These are phyloP conservation scores for Cataglyphis altisquamis DNA, from an alignment of 2,888 invertebrate genomes.

Conservation along the genomic window DNA sequence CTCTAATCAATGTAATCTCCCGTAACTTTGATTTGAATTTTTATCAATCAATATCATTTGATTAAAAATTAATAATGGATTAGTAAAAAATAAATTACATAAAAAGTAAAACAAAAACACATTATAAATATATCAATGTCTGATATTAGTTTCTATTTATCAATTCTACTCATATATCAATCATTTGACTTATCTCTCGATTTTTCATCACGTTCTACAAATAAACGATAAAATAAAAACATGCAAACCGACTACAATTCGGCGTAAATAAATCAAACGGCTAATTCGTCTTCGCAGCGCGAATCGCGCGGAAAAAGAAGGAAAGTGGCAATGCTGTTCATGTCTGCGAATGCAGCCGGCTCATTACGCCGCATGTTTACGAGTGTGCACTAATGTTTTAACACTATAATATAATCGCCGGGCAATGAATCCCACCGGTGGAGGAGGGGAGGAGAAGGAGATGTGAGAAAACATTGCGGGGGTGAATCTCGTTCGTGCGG, in stretches of 20 bases:
- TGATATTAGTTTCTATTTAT: background rate
- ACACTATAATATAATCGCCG: conserved; percentile 62
- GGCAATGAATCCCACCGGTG: conserved; percentile 40
- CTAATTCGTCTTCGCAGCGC: conserved; percentile 27
- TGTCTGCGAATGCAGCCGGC: conserved; percentile 53
- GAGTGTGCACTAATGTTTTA: conserved; percentile 50
- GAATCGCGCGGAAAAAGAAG: background rate
- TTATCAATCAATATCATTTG: background rate
- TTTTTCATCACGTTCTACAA: background rate
- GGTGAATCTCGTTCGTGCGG: conserved; percentile 50
- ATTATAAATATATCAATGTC: background rate
- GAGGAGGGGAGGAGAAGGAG: background rate
- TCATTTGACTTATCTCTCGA: background rate
- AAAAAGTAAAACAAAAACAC: background rate
- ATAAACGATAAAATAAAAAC: conserved; percentile 8
- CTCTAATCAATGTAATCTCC: background rate
- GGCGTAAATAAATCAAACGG: conserved; percentile 10
- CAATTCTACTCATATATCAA: background rate
- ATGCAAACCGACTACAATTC: conserved; percentile 9
- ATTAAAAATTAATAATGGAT: background rate
- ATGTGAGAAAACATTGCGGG: conserved; percentile 57
- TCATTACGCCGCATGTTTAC: conserved; percentile 56
- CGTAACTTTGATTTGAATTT: background rate
- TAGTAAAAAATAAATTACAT: background rate
- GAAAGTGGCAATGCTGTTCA: conserved; percentile 16